Conservation (phyloP, 2,113 vertebrate genomes). For the Bos taurus region ARS-UCD2.0 NC_037357.1:135063501-135064000, state of each 20-base stretch:
- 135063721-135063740: neutral
- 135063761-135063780: neutral
- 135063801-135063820: neutral
- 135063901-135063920: neutral
- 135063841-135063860: neutral
- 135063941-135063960: neutral
- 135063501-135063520: accelerated
- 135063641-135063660: accelerated
- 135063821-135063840: neutral
- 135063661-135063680: neutral
- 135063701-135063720: neutral
- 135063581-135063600: neutral
- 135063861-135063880: neutral
- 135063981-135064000: neutral
- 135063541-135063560: accelerated
- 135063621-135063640: accelerated
- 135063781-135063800: neutral
- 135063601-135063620: accelerated
- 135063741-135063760: accelerated
- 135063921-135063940: neutral
- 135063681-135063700: neutral
- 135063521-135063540: too few relatives aligned
- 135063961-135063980: accelerated
- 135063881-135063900: neutral
- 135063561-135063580: neutral